phyloP scores from a whole-genome alignment of 1,140 invertebrate species.

The Macrotrachela quadricornifera region DNA sequence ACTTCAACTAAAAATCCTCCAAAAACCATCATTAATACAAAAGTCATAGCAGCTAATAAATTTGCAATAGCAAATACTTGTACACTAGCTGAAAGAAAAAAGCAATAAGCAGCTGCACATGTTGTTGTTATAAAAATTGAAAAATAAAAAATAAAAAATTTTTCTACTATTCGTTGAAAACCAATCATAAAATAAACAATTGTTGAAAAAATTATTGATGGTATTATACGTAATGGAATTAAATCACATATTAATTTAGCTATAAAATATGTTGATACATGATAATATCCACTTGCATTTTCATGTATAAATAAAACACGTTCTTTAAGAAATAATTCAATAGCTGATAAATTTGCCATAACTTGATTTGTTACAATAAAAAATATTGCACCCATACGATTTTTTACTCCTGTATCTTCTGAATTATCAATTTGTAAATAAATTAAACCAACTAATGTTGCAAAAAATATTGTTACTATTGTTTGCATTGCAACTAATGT shows the following conservation, averaged over 20 bases:
- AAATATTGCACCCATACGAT: slow-evolving; percentile 23
- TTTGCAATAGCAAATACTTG: slow-evolving; percentile 22
- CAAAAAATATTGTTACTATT: slow-evolving; percentile 20
- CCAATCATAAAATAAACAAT: slow-evolving; percentile 29
- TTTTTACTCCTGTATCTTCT: slow-evolving; percentile 19
- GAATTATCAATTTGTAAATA: slow-evolving; percentile 19
- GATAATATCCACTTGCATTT: slow-evolving; percentile 28
- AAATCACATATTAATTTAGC: slow-evolving; percentile 28
- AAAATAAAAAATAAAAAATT: slow-evolving; percentile 22
- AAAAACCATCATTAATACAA: slow-evolving; percentile 30
- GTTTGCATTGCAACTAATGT: slow-evolving; percentile 19
- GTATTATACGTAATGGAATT: slow-evolving; percentile 21
- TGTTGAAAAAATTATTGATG: slow-evolving; percentile 17
- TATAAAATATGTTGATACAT: slow-evolving; percentile 25
- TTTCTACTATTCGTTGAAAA: slow-evolving; percentile 12
- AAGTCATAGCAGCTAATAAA: slow-evolving; percentile 19
- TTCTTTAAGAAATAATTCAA: slow-evolving; percentile 27
- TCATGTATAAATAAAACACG: slow-evolving; percentile 23
- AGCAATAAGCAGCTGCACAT: slow-evolving; percentile 19
- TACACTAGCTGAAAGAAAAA: slow-evolving; percentile 21
- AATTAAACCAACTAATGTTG: slow-evolving; percentile 21
- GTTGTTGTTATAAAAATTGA: slow-evolving; percentile 18
- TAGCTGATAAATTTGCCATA: slow-evolving; percentile 24
- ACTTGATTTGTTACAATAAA: slow-evolving; percentile 28
- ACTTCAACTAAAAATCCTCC: slow-evolving; percentile 27